These are phyloP conservation scores for Mastigias papua DNA, from an alignment of 30 jellyfish, hydroid and myxozoan genomes.

Conservation along the genomic window DNA sequence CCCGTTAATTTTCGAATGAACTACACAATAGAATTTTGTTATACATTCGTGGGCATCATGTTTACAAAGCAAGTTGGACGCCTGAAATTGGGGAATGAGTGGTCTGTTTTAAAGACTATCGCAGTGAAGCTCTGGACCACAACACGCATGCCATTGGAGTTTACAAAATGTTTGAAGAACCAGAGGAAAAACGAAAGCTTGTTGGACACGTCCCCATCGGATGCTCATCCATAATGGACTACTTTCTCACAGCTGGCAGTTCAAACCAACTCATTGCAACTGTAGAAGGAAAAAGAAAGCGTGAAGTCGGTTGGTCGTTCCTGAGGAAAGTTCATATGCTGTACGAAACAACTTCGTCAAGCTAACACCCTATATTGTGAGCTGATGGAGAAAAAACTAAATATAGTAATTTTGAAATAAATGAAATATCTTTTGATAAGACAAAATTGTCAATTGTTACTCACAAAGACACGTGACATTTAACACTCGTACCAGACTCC, in stretches of 20 bases:
- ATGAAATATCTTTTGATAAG: not conserved
- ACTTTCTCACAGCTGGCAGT: conserved; percentile 3
- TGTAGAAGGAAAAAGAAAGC: not conserved
- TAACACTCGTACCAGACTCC: too few species aligned
- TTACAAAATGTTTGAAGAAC: conserved; percentile 13
- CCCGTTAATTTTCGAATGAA: not conserved
- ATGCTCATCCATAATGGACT: not conserved
- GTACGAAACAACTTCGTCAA: conserved; percentile 9
- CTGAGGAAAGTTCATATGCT: not conserved
- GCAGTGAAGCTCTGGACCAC: conserved; percentile 20
- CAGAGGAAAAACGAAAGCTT: not conserved
- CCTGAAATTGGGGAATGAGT: conserved; percentile 9
- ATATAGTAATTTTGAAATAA: not conserved
- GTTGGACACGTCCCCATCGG: not conserved
- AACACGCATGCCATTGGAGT: conserved; percentile 16
- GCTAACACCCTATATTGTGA: not conserved
- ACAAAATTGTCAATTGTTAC: too few species aligned
- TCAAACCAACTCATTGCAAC: conserved; percentile 10
- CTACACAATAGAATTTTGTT: not conserved
- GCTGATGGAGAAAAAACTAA: conserved; percentile 18
- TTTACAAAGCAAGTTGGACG: not conserved
- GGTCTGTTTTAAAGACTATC: not conserved
- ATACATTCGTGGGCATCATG: not conserved
- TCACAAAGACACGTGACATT: too few species aligned
- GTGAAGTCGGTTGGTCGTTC: conserved; percentile 10